phyloP scores from a whole-genome alignment of 2,797 vertebrate species.

The Cryptoprocta ferox region DNA sequence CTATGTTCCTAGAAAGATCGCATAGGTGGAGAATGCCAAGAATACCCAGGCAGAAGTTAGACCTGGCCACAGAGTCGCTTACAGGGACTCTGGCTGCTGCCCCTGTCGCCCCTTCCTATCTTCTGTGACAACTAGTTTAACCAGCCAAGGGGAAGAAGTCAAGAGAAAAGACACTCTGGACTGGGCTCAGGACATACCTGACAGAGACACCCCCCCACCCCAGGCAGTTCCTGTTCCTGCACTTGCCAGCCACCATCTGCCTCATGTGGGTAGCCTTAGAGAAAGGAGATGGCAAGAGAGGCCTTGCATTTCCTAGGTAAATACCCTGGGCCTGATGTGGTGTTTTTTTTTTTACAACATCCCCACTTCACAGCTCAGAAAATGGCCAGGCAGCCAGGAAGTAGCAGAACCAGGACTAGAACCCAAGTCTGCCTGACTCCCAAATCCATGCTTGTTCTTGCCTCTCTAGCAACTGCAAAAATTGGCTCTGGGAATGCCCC shows the following conservation, averaged over 20 bases:
- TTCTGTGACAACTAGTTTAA: conserved; percentile 6
- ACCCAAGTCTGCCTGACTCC: neutral
- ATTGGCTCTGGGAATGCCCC: neutral
- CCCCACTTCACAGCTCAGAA: neutral
- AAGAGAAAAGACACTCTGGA: conserved; percentile 12
- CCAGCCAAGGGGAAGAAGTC: neutral
- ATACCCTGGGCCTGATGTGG: neutral
- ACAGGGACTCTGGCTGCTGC: neutral
- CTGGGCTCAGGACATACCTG: neutral
- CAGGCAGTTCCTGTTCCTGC: neutral
- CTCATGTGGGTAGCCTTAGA: neutral
- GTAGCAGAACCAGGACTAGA: neutral
- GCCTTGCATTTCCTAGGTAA: neutral
- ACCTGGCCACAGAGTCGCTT: neutral
- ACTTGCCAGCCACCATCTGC: neutral
- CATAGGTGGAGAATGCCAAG: neutral
- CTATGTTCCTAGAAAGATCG: conserved; percentile 39
- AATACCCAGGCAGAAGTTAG: neutral
- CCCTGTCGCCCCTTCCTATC: neutral
- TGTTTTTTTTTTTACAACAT: neutral
- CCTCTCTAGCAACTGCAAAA: neutral
- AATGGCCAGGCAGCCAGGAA: neutral
- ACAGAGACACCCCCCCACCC: neutral
- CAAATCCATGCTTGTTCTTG: neutral
- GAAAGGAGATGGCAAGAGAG: neutral